Evolutionary conservation across 92 coral and sea anemone species (phyloP).

Genomic region (Nematostella vectensis): DNA sequence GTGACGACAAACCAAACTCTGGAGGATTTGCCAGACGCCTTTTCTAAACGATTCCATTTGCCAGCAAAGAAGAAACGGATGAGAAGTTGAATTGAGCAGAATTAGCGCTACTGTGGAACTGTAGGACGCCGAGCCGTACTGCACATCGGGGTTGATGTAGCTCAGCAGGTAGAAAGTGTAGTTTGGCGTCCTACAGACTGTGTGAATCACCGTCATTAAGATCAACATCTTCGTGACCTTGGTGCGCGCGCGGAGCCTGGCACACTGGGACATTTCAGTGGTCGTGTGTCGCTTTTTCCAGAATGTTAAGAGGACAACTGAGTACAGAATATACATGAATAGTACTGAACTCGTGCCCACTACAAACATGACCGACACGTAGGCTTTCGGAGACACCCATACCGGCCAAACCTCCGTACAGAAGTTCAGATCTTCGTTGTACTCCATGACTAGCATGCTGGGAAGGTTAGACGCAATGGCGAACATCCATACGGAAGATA

Average conservation of each 20-base stretch:
- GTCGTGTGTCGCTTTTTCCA: constrained; percentile 44
- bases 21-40: constrained; percentile 22
- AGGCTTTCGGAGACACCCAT: constrained; percentile 46
- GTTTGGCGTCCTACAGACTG: constrained; percentile 60
- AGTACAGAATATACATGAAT: constrained; percentile 39
- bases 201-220: constrained; percentile 43
- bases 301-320: constrained; percentile 35
- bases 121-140: constrained; percentile 55
- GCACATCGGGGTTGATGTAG: constrained; percentile 26
- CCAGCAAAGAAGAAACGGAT: constrained; percentile 48
- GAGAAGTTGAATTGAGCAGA: constrained; percentile 45
- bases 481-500: constrained; percentile 36
- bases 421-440: constrained; percentile 26
- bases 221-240: constrained; percentile 40
- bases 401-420: constrained; percentile 53
- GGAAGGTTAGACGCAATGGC: constrained; percentile 41
- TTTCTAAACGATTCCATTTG: constrained; percentile 47
- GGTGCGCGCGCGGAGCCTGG: constrained; percentile 48
- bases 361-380: constrained; percentile 36
- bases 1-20: neutral
- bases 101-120: constrained; percentile 55
- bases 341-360: constrained; percentile 53
- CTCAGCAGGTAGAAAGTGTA: constrained; percentile 48
- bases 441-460: constrained; percentile 32
- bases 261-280: constrained; percentile 54